Percentiles rank a stretch among this genome's conserved stretches.
Evolutionary conservation across 2,888 invertebrate species (phyloP).

Genomic region (Leistus spinibarbis): DNA sequence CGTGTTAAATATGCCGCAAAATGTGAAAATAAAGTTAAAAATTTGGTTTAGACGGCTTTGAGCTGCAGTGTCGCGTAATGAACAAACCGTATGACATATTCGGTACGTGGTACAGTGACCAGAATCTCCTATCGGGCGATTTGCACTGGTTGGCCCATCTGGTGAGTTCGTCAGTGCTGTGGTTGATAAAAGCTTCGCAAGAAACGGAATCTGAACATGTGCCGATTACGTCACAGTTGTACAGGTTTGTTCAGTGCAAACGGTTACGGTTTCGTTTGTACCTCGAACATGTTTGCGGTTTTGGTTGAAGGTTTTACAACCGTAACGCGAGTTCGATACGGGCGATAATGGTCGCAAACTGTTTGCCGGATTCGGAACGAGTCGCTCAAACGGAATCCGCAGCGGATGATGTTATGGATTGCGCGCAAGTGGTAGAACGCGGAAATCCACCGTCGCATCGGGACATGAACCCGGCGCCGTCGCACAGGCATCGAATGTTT

Average conservation of each 20-base stretch:
- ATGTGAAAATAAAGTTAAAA: neutral
- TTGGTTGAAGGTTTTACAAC: slow-evolving; percentile 69
- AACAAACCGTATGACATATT: slow-evolving; percentile 89
- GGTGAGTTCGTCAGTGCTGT: slow-evolving; percentile 75
- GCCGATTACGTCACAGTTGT: slow-evolving; percentile 75
- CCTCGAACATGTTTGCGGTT: neutral
- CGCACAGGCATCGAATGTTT: slow-evolving; percentile 28
- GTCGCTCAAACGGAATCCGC: slow-evolving; percentile 46
- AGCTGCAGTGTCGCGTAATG: slow-evolving; percentile 73
- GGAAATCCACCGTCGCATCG: slow-evolving; percentile 63
- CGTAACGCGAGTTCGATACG: slow-evolving; percentile 80
- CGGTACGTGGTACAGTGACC: slow-evolving; percentile 87
- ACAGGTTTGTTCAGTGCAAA: slow-evolving; percentile 47
- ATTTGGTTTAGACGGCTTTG: slow-evolving; percentile 65
- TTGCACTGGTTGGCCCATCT: slow-evolving; percentile 79
- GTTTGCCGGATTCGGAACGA: slow-evolving; percentile 59
- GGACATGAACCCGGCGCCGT: slow-evolving; percentile 54
- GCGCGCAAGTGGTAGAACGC: slow-evolving; percentile 49
- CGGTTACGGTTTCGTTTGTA: slow-evolving; percentile 3
- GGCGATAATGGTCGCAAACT: slow-evolving; percentile 77
- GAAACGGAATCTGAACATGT: slow-evolving; percentile 79
- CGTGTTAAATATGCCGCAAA: neutral
- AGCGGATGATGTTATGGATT: slow-evolving; percentile 31
- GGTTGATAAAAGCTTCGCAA: slow-evolving; percentile 83
- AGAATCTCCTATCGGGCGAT: slow-evolving; percentile 79